phyloP scores from a whole-genome alignment of 2,797 vertebrate genomes.

The Benthosema pterotum region DNA sequence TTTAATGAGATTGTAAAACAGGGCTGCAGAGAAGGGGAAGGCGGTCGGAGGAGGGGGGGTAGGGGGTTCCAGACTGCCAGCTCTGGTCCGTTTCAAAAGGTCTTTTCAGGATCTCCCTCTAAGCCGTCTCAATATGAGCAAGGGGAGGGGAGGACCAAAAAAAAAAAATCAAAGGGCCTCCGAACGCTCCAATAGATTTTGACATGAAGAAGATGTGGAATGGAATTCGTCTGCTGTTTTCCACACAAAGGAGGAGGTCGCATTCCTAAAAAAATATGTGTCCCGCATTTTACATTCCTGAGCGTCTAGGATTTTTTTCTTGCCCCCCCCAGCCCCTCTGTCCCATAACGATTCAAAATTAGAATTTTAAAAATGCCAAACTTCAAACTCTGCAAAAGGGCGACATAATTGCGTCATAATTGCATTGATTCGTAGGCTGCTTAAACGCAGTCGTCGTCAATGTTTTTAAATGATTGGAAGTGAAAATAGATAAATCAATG shows the following conservation, averaged over 20 bases:
- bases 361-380: conserved; percentile 28
- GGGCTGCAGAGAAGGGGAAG: conserved; percentile 71
- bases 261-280: conserved; percentile 58
- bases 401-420: conserved; percentile 13
- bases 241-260: conserved; percentile 60
- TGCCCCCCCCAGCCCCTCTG: no score
- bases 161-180: conserved; percentile 76
- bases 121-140: conserved; percentile 77
- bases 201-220: conserved; percentile 74
- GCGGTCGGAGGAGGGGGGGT: conserved; percentile 71
- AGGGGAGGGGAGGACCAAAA: no score
- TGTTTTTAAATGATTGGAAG: conserved; percentile 12
- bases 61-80: conserved; percentile 79
- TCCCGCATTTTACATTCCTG: conserved; percentile 51
- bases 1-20: conserved; percentile 89
- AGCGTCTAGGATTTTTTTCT: conserved; percentile 28
- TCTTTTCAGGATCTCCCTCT: conserved; percentile 82
- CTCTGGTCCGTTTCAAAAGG: conserved; percentile 81
- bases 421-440: conserved; percentile 7
- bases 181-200: conserved; percentile 72
- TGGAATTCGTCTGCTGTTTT: conserved; percentile 69
- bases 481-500: conserved; percentile 43
- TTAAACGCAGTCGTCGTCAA: conserved; percentile 19
- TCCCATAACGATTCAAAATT: conserved; percentile 21
- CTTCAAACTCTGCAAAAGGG: conserved; percentile 15